Base-by-base conservation (phyloP, 1,140 invertebrate genomes). In the Diorhabda carinulata region DNA sequence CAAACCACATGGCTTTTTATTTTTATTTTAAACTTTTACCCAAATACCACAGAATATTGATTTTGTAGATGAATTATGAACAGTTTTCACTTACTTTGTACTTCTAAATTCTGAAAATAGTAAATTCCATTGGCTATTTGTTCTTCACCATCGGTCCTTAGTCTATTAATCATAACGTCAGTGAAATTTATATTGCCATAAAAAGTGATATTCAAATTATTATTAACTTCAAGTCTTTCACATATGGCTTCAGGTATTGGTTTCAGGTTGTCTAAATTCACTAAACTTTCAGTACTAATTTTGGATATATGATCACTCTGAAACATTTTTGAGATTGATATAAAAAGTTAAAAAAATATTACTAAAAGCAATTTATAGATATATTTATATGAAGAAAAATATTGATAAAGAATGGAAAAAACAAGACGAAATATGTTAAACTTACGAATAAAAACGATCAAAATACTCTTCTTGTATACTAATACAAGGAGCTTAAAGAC, bases 111-210 rank as follows among this genome's bases (percentile, higher is more conserved):
- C 56, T 73, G 61, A 43, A 80, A 75, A 56, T 68, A 78, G 65
- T 75, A 78, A 45, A 73, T 71, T 59, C 72, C 78, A 59, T 72
- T 70, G 7, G 72, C 60, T 43, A 73, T 63, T 75, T 79, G 78
- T 60, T 67, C 67, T 3, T 66, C 57, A 42, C 63, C 67, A 56
- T 73, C 61, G 47, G 71, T 65, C 8, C 77, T 60, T 59, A 80
- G 41, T 68, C 76, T 66, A 9, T 76, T 73, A 4, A 70, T 44
- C 42, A 80, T 65, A 57, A 78, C 70, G n/a, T 72, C 8, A 45
- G 70, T 67, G 25, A 80, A 73, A 61, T 78, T 66, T 10, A 71
- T 63, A 44, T 74, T 75, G 52, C 78, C 77, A 4, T 79, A 69
- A 62, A 63, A 69, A 25, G 58, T 56, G 10, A 78, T 52, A 58